Conservation (phyloP, 2,113 vertebrate species). For the Callionymus lyra region DNA sequence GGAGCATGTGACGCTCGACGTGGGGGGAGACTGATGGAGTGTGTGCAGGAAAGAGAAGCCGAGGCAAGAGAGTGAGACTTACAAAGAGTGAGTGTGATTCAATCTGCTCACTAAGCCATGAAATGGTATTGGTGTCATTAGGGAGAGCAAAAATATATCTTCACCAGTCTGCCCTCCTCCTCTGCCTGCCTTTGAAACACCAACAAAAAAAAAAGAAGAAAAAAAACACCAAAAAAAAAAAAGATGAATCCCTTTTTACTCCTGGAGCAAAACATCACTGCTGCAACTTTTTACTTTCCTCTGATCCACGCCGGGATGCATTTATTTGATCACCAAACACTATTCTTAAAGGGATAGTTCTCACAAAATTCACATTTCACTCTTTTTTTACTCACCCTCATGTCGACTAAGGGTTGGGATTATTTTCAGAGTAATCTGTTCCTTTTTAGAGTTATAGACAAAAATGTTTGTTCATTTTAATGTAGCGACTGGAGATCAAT, state of each 20-base stretch:
- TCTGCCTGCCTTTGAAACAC: conserved; percentile 38
- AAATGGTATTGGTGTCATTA: conserved; percentile 63
- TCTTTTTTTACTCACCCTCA: too few relatives aligned
- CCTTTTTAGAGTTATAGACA: too few relatives aligned
- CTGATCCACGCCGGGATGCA: conserved; percentile 30
- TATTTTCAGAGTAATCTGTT: too few relatives aligned
- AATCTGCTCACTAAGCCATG: conserved; percentile 59
- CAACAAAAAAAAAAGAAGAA: conserved; percentile 27
- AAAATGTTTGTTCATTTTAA: too few relatives aligned
- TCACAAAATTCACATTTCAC: too few relatives aligned
- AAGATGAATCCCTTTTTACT: conserved; percentile 16
- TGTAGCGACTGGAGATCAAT: too few relatives aligned
- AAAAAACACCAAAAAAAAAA: conserved; percentile 27
- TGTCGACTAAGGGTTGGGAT: too few relatives aligned
- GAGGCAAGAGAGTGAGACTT: conserved; percentile 44
- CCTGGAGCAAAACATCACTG: conserved; percentile 25
- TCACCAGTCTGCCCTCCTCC: conserved; percentile 40
- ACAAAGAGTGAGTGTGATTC: conserved; percentile 51
- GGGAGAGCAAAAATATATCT: conserved; percentile 59
- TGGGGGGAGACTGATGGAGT: conserved; percentile 28
- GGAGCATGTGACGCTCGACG: conserved; percentile 20
- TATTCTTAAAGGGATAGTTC: conserved; percentile 11
- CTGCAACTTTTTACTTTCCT: conserved; percentile 23
- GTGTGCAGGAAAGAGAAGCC: conserved; percentile 32
- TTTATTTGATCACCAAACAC: conserved; percentile 30